phyloP scores from a whole-genome alignment of 2,888 invertebrate genomes.

The Choristoneura rosaceana region DNA sequence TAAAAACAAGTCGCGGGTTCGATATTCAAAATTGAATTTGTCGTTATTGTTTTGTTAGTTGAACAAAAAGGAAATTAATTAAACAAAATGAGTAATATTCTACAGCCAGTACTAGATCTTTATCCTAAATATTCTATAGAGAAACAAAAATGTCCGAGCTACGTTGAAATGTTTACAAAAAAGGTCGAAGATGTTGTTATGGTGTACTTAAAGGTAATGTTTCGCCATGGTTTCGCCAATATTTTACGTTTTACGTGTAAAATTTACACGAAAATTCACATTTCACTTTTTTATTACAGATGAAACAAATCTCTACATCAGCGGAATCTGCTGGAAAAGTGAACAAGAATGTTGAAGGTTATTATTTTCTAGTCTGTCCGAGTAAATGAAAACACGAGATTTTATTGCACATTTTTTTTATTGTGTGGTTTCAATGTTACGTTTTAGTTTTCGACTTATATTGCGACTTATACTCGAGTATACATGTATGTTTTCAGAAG shows the following conservation, averaged over 20 bases:
- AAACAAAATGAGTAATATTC: slow-evolving; percentile 57
- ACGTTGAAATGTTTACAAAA: slow-evolving; percentile 74
- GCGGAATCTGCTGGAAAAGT: slow-evolving; percentile 48
- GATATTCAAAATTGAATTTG: slow-evolving; percentile 22
- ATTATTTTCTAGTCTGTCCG: no score
- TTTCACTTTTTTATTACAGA: slow-evolving; percentile 53
- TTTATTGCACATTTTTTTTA: no score
- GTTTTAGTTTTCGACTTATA: no score
- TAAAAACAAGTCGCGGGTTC: background rate
- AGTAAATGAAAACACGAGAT: no score
- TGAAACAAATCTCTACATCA: slow-evolving; percentile 51
- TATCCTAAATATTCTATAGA: slow-evolving; percentile 66
- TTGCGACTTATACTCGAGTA: no score
- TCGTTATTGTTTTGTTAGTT: slow-evolving; percentile 7
- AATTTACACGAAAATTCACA: background rate
- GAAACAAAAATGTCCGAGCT: slow-evolving; percentile 71
- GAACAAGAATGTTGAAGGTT: slow-evolving; percentile 60
- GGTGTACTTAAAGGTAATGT: slow-evolving; percentile 69
- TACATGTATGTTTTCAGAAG: slow-evolving; percentile 61
- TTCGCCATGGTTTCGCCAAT: no score
- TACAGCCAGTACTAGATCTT: slow-evolving; percentile 61
- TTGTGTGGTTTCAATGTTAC: no score
- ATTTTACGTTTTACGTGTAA: background rate
- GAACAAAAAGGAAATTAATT: background rate
- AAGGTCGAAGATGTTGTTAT: slow-evolving; percentile 63